Base-by-base conservation (phyloP, 2,888 invertebrate genomes). In the Drosophila fungiperda region DNA sequence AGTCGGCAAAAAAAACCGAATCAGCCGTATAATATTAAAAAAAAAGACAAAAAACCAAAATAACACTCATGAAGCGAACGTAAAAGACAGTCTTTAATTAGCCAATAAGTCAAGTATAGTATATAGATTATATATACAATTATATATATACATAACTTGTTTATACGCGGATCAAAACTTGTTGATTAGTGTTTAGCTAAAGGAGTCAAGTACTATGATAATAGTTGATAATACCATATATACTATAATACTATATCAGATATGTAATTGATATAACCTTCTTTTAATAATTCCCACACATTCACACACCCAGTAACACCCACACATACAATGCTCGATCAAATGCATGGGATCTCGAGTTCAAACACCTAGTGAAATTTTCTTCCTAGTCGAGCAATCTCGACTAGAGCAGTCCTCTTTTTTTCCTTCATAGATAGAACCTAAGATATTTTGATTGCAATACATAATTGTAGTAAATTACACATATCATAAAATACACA, bases 111-210 rank as follows among this genome's bases (percentile, higher is more conserved):
- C 67, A 29, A 33, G 36, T 33, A 36, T 58, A 73, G 45, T 55
- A 59, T 59, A 73, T 58, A 67, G 52, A 35, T 67, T 63, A 72
- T 61, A 63, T 52, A 35, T 64, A 53, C 32, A 48, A 29, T 38
- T 40, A 33, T 54, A 58, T 36, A 48, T 52, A 71, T 50, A 65
- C 49, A 53, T 52, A 57, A 55, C 40, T 55, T 77, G 80, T 80
- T 73, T 74, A 82, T 71, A 71, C 20, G 61, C 61, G 71, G 58
- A 71, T 72, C 69, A 75, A 68, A 74, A 76, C 23, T 78, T 85
- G 83, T 83, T 83, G 65, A 83, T 74, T 83, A 83, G 83, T 85
- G 62, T 74, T 80, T 85, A 83, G 68, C 66, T 70, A 69, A 83
- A 59, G 73, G 68, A 73, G 73, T 66, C 68, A 49, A 72, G 45